phyloP scores from a whole-genome alignment of 2,797 vertebrate genomes.

The Aselliscus stoliczkanus region DNA sequence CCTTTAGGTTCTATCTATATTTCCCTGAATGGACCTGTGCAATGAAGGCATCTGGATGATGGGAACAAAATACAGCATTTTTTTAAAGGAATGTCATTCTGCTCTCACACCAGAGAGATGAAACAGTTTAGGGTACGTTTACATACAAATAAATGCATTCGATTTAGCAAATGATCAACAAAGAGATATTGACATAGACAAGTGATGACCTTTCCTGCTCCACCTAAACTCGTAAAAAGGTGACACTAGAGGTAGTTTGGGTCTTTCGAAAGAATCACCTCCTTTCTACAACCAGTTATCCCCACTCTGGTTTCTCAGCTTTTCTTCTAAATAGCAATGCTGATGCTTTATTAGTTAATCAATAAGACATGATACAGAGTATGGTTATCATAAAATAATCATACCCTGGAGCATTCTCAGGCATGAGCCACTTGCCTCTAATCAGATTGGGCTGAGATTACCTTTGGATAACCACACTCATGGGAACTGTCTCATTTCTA shows the following conservation, averaged over 20 bases:
- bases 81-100: conserved; percentile 15
- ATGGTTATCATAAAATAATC: conserved; percentile 79
- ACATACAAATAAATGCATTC: neutral
- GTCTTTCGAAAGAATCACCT: conserved; percentile 51
- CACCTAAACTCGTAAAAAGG: neutral
- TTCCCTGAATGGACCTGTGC: neutral
- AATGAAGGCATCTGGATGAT: neutral
- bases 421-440: conserved; percentile 74
- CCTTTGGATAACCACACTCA: conserved; percentile 78
- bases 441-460: conserved; percentile 80
- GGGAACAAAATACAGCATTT: conserved; percentile 8
- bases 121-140: neutral
- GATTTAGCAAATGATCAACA: conserved; percentile 53
- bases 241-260: neutral
- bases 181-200: conserved; percentile 39
- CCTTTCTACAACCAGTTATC: conserved; percentile 50
- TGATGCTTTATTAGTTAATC: conserved; percentile 80
- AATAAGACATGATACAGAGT: conserved; percentile 78
- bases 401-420: conserved; percentile 77
- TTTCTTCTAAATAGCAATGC: conserved; percentile 72
- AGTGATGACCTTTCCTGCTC: neutral
- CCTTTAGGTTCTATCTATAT: conserved; percentile 2
- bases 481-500: conserved; percentile 77
- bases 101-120: neutral
- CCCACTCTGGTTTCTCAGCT: conserved; percentile 57